Conservation (phyloP, 2,113 vertebrate species). For the Oryzias melastigma region DNA sequence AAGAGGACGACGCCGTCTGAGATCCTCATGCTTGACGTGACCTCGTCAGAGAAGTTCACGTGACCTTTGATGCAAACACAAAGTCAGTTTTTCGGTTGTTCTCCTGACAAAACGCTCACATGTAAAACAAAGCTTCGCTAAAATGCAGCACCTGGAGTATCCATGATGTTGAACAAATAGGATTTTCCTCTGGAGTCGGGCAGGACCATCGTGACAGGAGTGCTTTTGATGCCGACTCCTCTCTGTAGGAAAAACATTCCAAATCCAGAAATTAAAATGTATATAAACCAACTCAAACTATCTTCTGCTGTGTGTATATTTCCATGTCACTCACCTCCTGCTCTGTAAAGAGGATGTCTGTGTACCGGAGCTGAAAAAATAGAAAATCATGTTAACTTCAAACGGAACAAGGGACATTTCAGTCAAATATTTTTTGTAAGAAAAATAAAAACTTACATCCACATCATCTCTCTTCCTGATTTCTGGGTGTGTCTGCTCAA, state of each 20-base stretch:
- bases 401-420: no score
- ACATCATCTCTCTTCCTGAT: conserved; percentile 94
- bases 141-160: conserved; percentile 87
- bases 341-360: conserved; percentile 97
- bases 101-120: not conserved
- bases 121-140: not conserved
- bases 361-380: conserved; percentile 90
- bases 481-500: conserved; percentile 97
- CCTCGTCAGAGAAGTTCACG: conserved; percentile 97
- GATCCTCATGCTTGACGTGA: conserved; percentile 92
- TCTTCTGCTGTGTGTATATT: not conserved
- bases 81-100: not conserved
- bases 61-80: conserved; percentile 79
- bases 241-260: conserved; percentile 63
- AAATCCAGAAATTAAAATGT: not conserved
- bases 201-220: conserved; percentile 94
- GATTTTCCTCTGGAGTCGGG: conserved; percentile 97
- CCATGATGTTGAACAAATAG: conserved; percentile 98
- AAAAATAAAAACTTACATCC: conserved; percentile 82
- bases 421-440: no score
- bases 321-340: conserved; percentile 86
- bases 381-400: conserved; percentile 11
- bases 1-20: conserved; percentile 96
- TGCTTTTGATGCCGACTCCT: conserved; percentile 98
- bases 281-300: not conserved